These are phyloP conservation scores for Calonectris borealis DNA, from an alignment of 2,113 vertebrate genomes.

Conservation along the genomic window DNA sequence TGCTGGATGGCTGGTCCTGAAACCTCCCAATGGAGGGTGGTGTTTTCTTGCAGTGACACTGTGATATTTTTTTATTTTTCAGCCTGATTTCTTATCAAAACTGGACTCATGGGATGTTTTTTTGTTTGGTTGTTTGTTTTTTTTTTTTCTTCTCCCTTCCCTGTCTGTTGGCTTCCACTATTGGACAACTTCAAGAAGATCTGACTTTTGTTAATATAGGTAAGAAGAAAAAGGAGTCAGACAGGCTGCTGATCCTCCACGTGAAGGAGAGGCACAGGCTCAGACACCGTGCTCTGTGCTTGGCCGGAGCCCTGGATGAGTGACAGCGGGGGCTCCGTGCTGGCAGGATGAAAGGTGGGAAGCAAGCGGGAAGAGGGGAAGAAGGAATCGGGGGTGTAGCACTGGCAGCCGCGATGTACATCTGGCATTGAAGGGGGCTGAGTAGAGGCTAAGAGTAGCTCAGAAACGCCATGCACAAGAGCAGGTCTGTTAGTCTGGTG, in stretches of 20 bases:
- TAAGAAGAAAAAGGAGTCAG: background rate
- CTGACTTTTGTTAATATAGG: background rate
- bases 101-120: background rate
- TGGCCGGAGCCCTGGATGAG: background rate
- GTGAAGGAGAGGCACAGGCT: background rate
- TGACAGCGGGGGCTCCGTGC: background rate
- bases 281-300: accelerated
- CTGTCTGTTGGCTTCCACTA: background rate
- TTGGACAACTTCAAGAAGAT: background rate
- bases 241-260: background rate
- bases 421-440: background rate
- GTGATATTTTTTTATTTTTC: background rate
- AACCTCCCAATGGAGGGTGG: background rate
- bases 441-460: background rate
- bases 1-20: background rate
- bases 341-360: background rate
- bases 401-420: background rate
- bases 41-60: background rate
- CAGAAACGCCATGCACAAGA: accelerated
- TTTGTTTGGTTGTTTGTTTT: too few relatives aligned
- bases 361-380: background rate
- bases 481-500: background rate
- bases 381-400: background rate
- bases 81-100: background rate
- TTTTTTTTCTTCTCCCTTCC: too few relatives aligned